These are phyloP conservation scores for Epinephelus awoara DNA, from an alignment of 2,797 vertebrate genomes.

Conservation along the genomic window DNA sequence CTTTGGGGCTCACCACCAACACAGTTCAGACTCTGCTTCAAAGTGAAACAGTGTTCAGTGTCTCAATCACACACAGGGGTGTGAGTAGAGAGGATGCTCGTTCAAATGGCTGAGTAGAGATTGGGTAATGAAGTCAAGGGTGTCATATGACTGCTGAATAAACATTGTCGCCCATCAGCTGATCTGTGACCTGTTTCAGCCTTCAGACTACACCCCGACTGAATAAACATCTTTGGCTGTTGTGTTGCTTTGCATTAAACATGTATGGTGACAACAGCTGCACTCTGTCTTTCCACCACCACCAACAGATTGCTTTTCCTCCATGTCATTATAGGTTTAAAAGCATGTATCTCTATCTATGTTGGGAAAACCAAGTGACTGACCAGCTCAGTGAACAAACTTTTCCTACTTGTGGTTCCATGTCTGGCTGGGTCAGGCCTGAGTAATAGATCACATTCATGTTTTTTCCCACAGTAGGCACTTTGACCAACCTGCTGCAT, in stretches of 20 bases:
- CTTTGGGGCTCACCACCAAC: neutral
- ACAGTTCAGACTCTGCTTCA: conserved; percentile 14
- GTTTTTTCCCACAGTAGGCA: conserved; percentile 20
- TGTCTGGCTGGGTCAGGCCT: conserved; percentile 36
- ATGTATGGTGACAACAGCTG: neutral
- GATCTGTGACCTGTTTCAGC: conserved; percentile 23
- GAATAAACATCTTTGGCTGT: neutral
- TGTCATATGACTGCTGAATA: conserved; percentile 64
- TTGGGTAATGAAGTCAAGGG: conserved; percentile 28
- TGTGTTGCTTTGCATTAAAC: neutral
- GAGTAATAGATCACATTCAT: conserved; percentile 26
- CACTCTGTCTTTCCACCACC: neutral
- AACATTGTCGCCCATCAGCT: conserved; percentile 35
- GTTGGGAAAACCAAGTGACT: conserved; percentile 28
- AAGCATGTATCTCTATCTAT: conserved; percentile 9
- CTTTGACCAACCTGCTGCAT: neutral
- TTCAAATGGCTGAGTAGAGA: conserved; percentile 29
- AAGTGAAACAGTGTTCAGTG: neutral
- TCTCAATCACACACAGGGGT: neutral
- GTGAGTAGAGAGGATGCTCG: conserved; percentile 23
- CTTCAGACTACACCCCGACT: neutral
- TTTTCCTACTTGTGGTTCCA: conserved; percentile 59
- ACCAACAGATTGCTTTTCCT: neutral
- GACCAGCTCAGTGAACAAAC: conserved; percentile 18
- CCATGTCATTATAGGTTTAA: conserved; percentile 17